phyloP scores from a whole-genome alignment of 2,888 invertebrate genomes.

The Cryptus viduatorius region DNA sequence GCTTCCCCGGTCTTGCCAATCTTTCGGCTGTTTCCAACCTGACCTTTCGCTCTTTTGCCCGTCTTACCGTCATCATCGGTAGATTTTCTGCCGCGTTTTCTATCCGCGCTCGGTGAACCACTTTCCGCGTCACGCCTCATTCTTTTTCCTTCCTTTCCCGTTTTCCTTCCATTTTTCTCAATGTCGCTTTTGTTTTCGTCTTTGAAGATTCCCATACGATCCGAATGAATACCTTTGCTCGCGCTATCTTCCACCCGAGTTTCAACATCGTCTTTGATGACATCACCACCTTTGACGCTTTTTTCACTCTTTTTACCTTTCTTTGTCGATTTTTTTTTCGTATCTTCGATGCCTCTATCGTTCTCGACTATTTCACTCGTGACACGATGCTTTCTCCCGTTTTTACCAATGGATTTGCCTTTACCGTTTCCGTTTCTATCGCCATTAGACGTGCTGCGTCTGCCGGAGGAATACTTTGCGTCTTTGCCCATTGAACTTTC shows the following conservation, averaged over 20 bases:
- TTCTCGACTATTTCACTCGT: conserved; percentile 2
- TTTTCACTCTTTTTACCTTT: conserved; percentile 14
- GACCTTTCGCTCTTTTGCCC: neutral
- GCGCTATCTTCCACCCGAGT: neutral
- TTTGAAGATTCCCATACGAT: conserved; percentile 8
- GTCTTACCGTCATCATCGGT: neutral
- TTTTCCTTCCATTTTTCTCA: neutral
- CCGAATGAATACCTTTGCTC: conserved; percentile 9
- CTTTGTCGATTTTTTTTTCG: neutral
- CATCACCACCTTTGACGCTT: neutral
- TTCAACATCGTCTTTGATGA: neutral
- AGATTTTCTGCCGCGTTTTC: conserved; percentile 7
- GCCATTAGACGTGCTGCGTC: conserved; percentile 7
- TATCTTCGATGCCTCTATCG: conserved; percentile 5
- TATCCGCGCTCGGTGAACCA: conserved; percentile 1
- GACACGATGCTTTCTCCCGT: neutral
- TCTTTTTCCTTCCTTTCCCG: neutral
- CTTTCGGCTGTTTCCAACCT: neutral
- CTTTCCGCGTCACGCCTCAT: neutral
- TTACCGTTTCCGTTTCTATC: neutral
- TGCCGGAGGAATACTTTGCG: neutral
- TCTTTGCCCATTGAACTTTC: neutral
- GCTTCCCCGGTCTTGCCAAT: conserved; percentile 4
- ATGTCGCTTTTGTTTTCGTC: neutral
- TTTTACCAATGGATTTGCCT: conserved; percentile 22